Evolutionary conservation across 2,797 vertebrate species (phyloP).

Genomic region (Premnoplex brunnescens): DNA sequence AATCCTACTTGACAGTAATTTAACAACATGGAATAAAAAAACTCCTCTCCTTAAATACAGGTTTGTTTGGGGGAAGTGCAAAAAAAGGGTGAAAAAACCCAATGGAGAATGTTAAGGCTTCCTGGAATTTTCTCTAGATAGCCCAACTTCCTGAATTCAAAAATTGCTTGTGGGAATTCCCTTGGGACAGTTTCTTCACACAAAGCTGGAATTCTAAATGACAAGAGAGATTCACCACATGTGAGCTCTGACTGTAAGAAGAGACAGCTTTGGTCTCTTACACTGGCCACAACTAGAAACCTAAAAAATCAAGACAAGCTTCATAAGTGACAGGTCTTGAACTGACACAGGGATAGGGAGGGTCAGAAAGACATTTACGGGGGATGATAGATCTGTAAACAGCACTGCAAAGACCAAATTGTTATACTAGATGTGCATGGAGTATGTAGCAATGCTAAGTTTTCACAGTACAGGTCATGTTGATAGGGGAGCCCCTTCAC

Average conservation of each 20-base stretch:
- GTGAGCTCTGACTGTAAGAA: background rate
- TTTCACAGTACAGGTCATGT: background rate
- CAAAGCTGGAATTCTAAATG: background rate
- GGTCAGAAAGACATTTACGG: background rate
- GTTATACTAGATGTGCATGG: background rate
- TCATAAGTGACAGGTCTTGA: background rate
- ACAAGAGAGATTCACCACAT: accelerated
- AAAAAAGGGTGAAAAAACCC: background rate
- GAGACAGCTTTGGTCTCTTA: background rate
- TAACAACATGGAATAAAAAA: background rate
- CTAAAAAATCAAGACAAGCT: background rate
- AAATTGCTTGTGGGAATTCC: background rate
- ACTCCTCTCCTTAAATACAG: background rate
- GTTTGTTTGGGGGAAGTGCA: background rate
- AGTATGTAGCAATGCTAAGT: background rate
- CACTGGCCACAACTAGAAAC: background rate
- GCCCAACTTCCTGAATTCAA: background rate
- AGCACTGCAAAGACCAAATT: background rate
- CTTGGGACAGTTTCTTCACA: background rate
- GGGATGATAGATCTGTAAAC: background rate
- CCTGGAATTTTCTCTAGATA: background rate
- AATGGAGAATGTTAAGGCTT: background rate
- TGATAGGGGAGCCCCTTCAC: background rate
- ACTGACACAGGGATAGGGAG: accelerated
- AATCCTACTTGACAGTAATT: background rate